Base-by-base conservation (phyloP, 2,113 vertebrate species). In the Madoqua kirkii region DNA sequence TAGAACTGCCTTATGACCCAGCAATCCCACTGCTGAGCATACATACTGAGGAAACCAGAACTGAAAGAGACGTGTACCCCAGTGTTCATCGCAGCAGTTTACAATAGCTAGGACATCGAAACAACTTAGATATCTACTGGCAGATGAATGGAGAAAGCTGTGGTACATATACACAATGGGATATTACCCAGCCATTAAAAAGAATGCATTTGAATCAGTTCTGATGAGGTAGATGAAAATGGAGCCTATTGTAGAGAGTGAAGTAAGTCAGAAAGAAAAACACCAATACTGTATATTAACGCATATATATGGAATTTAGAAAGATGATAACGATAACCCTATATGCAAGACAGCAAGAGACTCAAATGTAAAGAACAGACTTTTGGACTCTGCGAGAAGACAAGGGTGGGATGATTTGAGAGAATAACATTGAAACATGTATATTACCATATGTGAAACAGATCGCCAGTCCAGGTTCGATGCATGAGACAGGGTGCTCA, bases 31-130 rank as follows among this genome's bases (percentile, higher is more conserved):
- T 67, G 16, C 16, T 67, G 62, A 16, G 62, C 15, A 64, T 64
- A 4, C 7, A n/a, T 4, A 64, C 62, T 0, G 3, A n/a, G 62
- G 62, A 67, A 67, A 67, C 62, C 16, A n/a, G 62, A 67, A 9
- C 4, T 67, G 33, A 67, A 67, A 67, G 33, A 67, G 62, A 9
- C 33, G 19, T 67, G 33, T 2, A n/a, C 16, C 62, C 33, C 62
- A n/a, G 5, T 67, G 16, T 67, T 67, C 33, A 67, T n/a, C 3
- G 0, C 16, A 17, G 33, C 62, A 67, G 8, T 67, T 67, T 67
- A 67, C 1, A 21, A 36, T 36, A 67, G 64, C 17, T 0, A n/a
- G 7, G 15, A 64, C 62, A 67, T 67, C 8, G 4, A 36, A 36
- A 2, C 33, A 67, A 36, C 17, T 33, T 67, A 21, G 33, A 67